A percentile compares a stretch with the other conserved stretches of the same genome.
Evolutionary conservation across 2,797 vertebrate genomes (phyloP).

Genomic region (Pseudocheirus occidentalis): DNA sequence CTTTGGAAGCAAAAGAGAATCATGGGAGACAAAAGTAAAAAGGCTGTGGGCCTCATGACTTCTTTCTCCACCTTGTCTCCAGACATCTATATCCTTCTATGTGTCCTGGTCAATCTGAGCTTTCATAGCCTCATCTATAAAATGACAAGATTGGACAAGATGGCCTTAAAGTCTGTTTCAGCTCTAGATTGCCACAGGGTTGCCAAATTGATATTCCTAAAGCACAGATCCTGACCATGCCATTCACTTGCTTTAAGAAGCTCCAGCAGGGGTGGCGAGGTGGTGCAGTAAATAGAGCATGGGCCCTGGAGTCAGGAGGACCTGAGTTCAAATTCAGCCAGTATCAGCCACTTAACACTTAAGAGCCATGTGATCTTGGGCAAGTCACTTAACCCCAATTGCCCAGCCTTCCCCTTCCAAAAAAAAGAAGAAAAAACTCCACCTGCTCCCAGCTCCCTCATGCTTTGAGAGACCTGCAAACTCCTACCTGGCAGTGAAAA

Average conservation of each 20-base stretch:
- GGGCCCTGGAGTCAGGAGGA: too few species aligned
- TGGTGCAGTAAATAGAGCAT: too few species aligned
- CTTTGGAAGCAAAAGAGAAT: neutral
- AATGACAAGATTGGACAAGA: neutral
- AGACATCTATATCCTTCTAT: neutral
- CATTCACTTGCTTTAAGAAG: neutral
- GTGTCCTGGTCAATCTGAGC: neutral
- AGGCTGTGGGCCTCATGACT: neutral
- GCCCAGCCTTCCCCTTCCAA: too few species aligned
- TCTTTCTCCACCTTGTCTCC: neutral
- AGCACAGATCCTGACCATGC: neutral
- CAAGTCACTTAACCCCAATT: too few species aligned
- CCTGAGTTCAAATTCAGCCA: too few species aligned
- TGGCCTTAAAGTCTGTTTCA: neutral
- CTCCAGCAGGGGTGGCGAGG: too few species aligned
- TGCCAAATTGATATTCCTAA: neutral
- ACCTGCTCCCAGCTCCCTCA: too few species aligned
- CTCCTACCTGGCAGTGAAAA: too few species aligned
- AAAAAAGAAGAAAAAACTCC: too few species aligned
- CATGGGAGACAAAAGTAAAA: neutral
- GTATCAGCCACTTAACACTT: too few species aligned
- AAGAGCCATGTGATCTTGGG: too few species aligned
- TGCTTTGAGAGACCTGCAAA: neutral
- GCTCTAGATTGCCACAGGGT: neutral
- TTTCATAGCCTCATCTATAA: neutral